These are phyloP conservation scores for Andrena dorsata DNA, from an alignment of 2,888 invertebrate genomes.

Conservation along the genomic window DNA sequence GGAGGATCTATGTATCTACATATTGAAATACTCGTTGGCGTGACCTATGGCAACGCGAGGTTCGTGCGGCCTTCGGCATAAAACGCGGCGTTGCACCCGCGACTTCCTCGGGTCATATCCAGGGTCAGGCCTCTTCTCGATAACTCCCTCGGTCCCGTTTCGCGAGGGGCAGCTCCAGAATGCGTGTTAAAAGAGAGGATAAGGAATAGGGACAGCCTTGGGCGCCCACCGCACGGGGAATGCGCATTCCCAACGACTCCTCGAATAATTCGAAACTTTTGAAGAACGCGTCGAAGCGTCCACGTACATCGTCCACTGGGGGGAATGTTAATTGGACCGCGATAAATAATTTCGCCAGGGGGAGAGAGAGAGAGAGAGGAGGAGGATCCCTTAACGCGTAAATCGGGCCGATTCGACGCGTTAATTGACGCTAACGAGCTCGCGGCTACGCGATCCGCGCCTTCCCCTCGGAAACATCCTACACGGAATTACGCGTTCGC, in stretches of 20 bases:
- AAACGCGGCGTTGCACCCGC: too few relatives aligned
- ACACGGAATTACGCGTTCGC: background rate
- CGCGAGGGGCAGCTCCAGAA: too few relatives aligned
- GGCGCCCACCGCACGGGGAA: conserved; percentile 8
- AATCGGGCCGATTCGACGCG: conserved; percentile 29
- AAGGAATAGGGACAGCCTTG: conserved; percentile 24
- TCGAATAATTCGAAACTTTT: conserved; percentile 46
- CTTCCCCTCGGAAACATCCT: background rate
- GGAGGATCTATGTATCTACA: background rate
- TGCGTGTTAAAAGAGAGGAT: conserved; percentile 8
- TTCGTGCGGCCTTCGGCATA: too few relatives aligned
- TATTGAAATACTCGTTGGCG: too few relatives aligned
- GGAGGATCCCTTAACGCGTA: conserved; percentile 27
- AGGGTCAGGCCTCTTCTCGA: too few relatives aligned
- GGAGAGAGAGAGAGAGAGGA: background rate
- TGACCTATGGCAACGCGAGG: too few relatives aligned
- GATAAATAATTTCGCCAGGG: conserved; percentile 20
- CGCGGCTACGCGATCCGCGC: background rate
- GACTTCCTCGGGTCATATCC: too few relatives aligned
- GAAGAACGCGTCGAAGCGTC: conserved; percentile 29
- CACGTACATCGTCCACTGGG: conserved; percentile 2
- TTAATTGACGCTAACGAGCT: conserved; percentile 31
- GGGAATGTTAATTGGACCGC: conserved; percentile 44
- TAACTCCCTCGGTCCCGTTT: too few relatives aligned
- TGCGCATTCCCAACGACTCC: conserved; percentile 49